Evolutionary conservation across 1,140 invertebrate genomes (phyloP).

Genomic region (Nasonia longicornis): DNA sequence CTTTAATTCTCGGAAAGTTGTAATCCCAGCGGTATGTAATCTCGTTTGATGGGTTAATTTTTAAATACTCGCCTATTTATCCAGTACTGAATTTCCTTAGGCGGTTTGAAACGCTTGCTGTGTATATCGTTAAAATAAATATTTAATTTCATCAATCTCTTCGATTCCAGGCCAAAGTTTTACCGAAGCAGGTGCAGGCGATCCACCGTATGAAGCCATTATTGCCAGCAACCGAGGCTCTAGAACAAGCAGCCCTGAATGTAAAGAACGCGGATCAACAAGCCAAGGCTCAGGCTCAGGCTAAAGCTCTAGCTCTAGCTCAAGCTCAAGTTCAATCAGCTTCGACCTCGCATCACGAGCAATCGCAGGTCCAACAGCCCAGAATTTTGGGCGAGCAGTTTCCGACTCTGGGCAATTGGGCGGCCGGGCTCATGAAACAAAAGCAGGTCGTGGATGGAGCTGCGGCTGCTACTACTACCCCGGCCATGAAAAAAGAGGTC

Average conservation of each 20-base stretch:
- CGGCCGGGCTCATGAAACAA: constrained; percentile 17
- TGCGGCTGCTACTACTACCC: not conserved
- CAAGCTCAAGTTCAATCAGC: not conserved
- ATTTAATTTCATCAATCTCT: not conserved
- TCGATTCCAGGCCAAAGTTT: not conserved
- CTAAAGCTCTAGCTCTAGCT: too few species aligned
- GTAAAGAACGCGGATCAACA: not conserved
- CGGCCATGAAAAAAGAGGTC: not conserved
- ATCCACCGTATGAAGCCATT: not conserved
- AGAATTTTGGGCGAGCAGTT: constrained; percentile 57
- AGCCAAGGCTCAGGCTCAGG: not conserved
- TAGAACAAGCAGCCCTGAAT: not conserved
- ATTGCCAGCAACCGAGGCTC: not conserved
- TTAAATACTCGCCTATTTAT: not conserved
- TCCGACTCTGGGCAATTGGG: constrained; percentile 62
- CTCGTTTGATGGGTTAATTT: not conserved
- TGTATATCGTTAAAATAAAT: too few species aligned
- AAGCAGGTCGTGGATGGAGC: not conserved
- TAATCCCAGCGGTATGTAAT: not conserved
- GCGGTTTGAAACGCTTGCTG: too few species aligned
- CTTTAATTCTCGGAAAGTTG: not conserved
- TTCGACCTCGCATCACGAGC: not conserved
- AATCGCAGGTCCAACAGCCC: not conserved
- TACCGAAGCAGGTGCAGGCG: not conserved
- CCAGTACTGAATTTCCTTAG: too few species aligned